phyloP scores from a whole-genome alignment of 2,113 vertebrate genomes.

The Machaerirhynchus nigripectus region DNA sequence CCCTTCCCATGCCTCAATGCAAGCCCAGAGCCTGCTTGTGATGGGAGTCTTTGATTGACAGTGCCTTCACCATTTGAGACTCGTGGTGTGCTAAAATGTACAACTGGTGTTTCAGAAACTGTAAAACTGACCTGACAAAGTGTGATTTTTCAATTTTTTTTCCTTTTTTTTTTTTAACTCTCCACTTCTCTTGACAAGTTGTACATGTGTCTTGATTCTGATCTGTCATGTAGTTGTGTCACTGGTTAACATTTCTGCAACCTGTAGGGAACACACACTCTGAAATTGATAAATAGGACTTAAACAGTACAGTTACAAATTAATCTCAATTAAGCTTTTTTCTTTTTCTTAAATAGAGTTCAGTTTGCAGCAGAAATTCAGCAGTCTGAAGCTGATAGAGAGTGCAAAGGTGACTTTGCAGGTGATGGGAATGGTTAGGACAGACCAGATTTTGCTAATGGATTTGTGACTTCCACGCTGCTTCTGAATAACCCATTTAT shows the following conservation, averaged over 20 bases:
- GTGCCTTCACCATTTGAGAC: not conserved
- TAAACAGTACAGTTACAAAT: not conserved
- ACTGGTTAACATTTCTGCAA: not conserved
- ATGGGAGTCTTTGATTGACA: not conserved
- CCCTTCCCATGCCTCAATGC: not conserved
- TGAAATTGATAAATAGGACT: not conserved
- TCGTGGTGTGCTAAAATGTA: not conserved
- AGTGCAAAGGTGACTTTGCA: not conserved
- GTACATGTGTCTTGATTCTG: not conserved
- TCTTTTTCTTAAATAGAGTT: not conserved
- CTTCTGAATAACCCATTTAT: not conserved
- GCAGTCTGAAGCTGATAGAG: not conserved
- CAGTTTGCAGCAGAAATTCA: not conserved
- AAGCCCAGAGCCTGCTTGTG: not conserved
- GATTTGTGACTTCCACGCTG: not conserved
- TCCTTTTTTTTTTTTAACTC: rapidly evolving
- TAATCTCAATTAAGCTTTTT: not conserved
- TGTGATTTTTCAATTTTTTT: not conserved
- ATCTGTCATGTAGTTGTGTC: not conserved
- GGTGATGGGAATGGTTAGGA: not conserved
- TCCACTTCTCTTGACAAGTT: not conserved
- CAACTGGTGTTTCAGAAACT: not conserved
- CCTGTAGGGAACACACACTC: not conserved
- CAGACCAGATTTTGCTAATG: not conserved
- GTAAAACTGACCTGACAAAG: not conserved